Evolutionary conservation across 2,113 vertebrate species (phyloP), one percentile per base, ranked within the genome.

Genomic region (Cyprinodon brontotheroides): DNA sequence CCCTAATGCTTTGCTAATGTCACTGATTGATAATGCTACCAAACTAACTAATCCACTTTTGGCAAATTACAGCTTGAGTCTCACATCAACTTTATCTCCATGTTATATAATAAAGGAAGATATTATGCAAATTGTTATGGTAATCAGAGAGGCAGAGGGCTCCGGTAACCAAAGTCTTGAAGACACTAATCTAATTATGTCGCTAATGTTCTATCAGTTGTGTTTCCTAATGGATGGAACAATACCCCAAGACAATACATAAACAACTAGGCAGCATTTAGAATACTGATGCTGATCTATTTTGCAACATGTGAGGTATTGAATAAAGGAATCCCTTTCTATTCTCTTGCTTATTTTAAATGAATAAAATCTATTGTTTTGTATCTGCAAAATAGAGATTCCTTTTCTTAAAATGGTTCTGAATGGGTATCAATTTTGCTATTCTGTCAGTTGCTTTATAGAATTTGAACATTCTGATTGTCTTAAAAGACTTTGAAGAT

Each of bases 71-170:
- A 75, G 66, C 68, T 57, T 0, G 39, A 29, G 17, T 11, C 61
- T 71, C 74, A 80, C 82, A 67, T 50, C 53, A 57, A 72, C 76
- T 76, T 78, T 71, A 62, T 83, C 67, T 75, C 61, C 11, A 50
- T 70, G 62, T 90, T 84, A 80, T 86, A 79, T 83, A 84, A 88
- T 88, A 79, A 89, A 81, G 70, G 60, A 68, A 68, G 61, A 22
- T 77, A 80, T 81, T 69, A 83, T 87, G 82, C 78, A 87, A 81
- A 92, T 83, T 60, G 65, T 50, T 78, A 77, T 80, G 89, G 70
- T 85, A 88, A 88, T 92, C 79, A 87, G 70, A 78, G 48, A 74
- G 73, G 79, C 65, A 40, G 69, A 71, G 83, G 69, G 63, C 77
- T 75, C 65, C 37, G 65, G 79, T 74, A 57, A 78, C 74, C 53